A percentile compares a stretch with the other conserved stretches of the same genome.
These are phyloP conservation scores for Vanessa cardui DNA, from an alignment of 2,888 invertebrate species.

Conservation along the genomic window DNA sequence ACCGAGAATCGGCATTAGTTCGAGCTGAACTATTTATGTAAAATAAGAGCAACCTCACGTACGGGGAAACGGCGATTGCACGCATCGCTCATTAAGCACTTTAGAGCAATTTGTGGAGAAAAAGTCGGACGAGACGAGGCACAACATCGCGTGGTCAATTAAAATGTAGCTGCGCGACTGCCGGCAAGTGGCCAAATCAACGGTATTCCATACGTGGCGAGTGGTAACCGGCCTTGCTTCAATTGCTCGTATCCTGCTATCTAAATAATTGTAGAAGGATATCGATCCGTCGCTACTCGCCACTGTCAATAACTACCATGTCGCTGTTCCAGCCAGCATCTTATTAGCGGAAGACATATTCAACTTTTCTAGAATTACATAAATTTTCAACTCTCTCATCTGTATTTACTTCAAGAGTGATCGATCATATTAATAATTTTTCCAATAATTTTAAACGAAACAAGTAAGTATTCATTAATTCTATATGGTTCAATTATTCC, in stretches of 20 bases:
- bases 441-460: not conserved
- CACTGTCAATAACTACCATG: constrained; percentile 42
- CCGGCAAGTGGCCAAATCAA: constrained; percentile 50
- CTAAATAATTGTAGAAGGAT: constrained; percentile 55
- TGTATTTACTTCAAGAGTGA: not conserved
- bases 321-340: constrained; percentile 28
- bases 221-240: constrained; percentile 39
- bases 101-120: constrained; percentile 82
- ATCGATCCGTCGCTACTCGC: constrained; percentile 48
- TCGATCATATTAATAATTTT: not conserved
- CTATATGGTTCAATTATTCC: not conserved
- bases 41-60: constrained; percentile 78
- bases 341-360: constrained; percentile 25
- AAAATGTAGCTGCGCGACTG: constrained; percentile 75
- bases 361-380: constrained; percentile 34
- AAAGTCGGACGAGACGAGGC: constrained; percentile 75
- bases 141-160: constrained; percentile 81
- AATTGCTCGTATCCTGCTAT: constrained; percentile 74
- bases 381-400: constrained; percentile 24
- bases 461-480: not conserved
- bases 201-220: constrained; percentile 45
- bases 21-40: constrained; percentile 80
- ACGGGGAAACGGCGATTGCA: constrained; percentile 81
- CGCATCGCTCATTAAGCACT: constrained; percentile 83
- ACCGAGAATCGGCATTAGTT: constrained; percentile 82